Base-by-base conservation (phyloP, 2,888 invertebrate genomes). In the Drosophila pegasa region DNA sequence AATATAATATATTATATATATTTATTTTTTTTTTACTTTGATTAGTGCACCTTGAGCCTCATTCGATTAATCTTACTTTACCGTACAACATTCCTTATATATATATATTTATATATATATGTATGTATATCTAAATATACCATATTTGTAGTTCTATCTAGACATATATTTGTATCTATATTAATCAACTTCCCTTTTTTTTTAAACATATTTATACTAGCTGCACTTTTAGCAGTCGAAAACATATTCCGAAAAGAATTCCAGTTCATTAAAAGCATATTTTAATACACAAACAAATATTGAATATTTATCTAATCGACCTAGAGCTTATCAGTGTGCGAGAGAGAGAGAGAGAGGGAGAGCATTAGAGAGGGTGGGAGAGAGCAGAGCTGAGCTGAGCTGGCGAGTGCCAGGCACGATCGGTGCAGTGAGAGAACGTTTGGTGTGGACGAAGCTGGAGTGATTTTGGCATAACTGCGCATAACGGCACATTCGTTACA, bases 191-290 rank as follows among this genome's bases (percentile, higher is more conserved):
- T 47, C 27, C 12, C 3, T 45, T 10, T 48, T 18, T 41, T 22
- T 35, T 4, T 38, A 22, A 10, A 22, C 14, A 25, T 52, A 54
- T 14, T 10, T 35, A 31, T 56, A 47, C 47, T 27, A 29, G 25
- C 43, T 43, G 65, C 74, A 62, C 66, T 57, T 41, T 38, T 52
- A 62, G 38, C 45, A 66, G 57, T 76, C 77, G 62, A 75, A 78
- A 63, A 77, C 67, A 67, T 6, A 50, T 40, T 35, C 29, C 20
- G 22, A 25, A 25, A 6, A 22, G 5, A 27, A 35, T n/a, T 45
- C 25, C 35, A 14, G 5, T 41, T 38, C 10, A 38, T 33, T 41
- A 41, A 29, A 57, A 31, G 57, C 47, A 54, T 35, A 48, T 27
- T 48, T 14, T 1, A 43, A 29, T n/a, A n/a, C n/a, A n/a, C n/a